Conservation (phyloP, 2,113 vertebrate genomes). For the Micromys minutus region DNA sequence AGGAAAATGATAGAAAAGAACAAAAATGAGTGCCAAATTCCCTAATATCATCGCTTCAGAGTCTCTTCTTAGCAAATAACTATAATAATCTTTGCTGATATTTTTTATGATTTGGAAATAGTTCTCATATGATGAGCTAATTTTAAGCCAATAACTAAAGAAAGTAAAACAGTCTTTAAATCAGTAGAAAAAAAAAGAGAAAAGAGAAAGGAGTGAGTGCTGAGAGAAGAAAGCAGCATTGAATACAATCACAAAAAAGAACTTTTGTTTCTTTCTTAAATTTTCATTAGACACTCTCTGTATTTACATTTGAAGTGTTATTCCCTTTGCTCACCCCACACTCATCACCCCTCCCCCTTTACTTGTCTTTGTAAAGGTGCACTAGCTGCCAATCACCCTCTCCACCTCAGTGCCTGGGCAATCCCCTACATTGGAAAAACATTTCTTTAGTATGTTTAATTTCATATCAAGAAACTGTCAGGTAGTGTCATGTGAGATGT, state of each 20-base stretch:
- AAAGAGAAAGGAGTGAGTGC: background rate
- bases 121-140: background rate
- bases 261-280: background rate
- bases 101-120: background rate
- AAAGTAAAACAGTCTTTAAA: background rate
- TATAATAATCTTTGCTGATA: background rate
- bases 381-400: too few relatives aligned
- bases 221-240: background rate
- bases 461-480: background rate
- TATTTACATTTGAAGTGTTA: too few relatives aligned
- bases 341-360: too few relatives aligned
- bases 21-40: background rate
- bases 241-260: background rate
- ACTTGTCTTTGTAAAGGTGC: too few relatives aligned
- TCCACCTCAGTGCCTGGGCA: too few relatives aligned
- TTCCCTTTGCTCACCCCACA: too few relatives aligned
- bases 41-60: background rate
- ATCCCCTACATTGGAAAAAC: too few relatives aligned
- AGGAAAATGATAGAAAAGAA: background rate
- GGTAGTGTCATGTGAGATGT: background rate
- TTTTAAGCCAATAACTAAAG: background rate
- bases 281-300: too few relatives aligned
- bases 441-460: background rate
- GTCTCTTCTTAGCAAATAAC: background rate
- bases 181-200: background rate